Evolutionary conservation across 2,888 invertebrate species (phyloP).

Genomic region (Sesia bembeciformis): DNA sequence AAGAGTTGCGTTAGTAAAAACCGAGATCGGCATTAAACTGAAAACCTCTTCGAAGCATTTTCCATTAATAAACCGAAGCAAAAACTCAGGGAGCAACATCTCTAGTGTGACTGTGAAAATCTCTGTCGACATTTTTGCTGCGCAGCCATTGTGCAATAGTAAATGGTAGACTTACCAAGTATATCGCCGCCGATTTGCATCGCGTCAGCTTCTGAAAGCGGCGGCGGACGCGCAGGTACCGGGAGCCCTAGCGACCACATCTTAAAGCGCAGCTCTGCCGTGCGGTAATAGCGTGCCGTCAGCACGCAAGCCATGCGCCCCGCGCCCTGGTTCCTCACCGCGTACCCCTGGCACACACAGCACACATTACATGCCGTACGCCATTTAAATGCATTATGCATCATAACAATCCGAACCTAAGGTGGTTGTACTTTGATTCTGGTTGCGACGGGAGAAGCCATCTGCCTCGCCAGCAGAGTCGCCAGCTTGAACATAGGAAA

Average conservation of each 20-base stretch:
- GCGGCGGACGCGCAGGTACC: conserved; percentile 6
- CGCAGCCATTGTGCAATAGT: too few species aligned
- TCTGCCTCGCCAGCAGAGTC: conserved; percentile 33
- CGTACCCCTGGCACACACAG: conserved; percentile 16
- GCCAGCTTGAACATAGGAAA: conserved; percentile 35
- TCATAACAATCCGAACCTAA: background rate
- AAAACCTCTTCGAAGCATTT: too few species aligned
- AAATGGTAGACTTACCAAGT: conserved; percentile 17
- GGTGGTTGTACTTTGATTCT: conserved; percentile 23
- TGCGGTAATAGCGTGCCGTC: conserved; percentile 18
- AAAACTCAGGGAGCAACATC: too few species aligned
- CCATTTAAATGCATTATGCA: background rate
- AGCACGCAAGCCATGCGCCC: conserved; percentile 20
- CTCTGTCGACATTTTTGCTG: too few species aligned
- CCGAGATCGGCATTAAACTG: too few species aligned
- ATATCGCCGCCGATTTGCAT: conserved; percentile 25
- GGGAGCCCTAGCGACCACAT: conserved; percentile 23
- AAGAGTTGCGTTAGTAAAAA: too few species aligned
- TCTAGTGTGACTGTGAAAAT: too few species aligned
- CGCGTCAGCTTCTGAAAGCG: conserved; percentile 11
- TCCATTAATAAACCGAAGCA: too few species aligned
- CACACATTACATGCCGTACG: background rate
- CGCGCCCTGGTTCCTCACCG: conserved; percentile 23
- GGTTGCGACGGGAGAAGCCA: conserved; percentile 28
- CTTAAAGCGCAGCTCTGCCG: conserved; percentile 22